Evolutionary conservation across 2,888 invertebrate species (phyloP), one percentile per base, ranked within the genome.

Genomic region (Parnassius glacialis): DNA sequence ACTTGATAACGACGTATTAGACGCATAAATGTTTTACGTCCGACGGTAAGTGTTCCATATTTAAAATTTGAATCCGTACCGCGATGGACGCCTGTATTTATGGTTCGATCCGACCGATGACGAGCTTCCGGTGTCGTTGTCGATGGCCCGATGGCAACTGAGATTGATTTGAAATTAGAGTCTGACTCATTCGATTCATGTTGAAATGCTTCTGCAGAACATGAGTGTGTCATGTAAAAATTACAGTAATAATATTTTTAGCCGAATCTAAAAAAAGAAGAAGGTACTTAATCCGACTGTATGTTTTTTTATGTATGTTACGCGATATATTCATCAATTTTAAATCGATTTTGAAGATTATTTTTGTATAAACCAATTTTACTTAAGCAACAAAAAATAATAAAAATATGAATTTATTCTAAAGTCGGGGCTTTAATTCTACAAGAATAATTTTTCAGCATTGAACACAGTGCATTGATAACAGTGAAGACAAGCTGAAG

Each of bases 1-100:
- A 86, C 87, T 87, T 85, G 88, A 87, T 87, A 87, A 85, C 85
- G 81, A 83, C 76, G 84, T 83, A 85, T 84, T 84, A 84, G 81
- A 85, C 76, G 80, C 83, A 83, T 85, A 79, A 79, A 84, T 83
- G 82, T 83, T 82, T 82, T 78, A 80, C 80, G 84, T 81, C 81
- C 83, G 80, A 75, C 75, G 78, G 79, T 82, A 85, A 86, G 84
- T 85, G 85, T 82, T 85, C 78, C 79, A 78, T 80, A 83, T 84
- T 82, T 84, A 83, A 79, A 83, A 74, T 75, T 77, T 71, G 72
- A 75, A 76, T 74, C 72, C 70, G 70, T 72, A 71, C 67, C 53
- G 67, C 67, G 72, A 75, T 75, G 71, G 76, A 74, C 73, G 72
- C 67, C 70, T 70, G 64, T 65, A 66, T 71, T 71, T 68, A 68